Conservation (phyloP, 2,113 vertebrate genomes). For the Marmota flaviventris region DNA sequence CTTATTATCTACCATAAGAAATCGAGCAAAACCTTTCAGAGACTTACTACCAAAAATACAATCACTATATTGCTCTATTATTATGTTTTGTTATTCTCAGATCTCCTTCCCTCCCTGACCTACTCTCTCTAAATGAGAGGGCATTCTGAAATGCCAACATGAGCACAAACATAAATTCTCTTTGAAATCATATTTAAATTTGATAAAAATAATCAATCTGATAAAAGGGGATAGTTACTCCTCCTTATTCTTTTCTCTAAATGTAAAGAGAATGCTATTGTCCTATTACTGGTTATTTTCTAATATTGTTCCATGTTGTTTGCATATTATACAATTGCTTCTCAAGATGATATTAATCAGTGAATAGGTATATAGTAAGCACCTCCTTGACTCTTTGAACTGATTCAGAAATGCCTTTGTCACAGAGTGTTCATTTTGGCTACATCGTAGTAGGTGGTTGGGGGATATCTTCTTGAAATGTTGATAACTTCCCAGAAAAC, state of each 20-base stretch:
- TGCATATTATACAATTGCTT: background rate
- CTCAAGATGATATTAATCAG: background rate
- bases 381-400: background rate
- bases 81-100: background rate
- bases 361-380: background rate
- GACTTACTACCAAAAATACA: background rate
- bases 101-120: background rate
- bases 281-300: background rate
- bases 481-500: background rate
- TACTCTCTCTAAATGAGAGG: background rate
- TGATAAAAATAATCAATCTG: background rate
- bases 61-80: background rate
- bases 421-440: background rate
- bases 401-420: background rate
- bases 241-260: background rate
- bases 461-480: background rate
- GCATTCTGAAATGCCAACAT: background rate
- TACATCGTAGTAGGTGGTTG: background rate
- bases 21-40: background rate
- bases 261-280: background rate
- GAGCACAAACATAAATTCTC: background rate
- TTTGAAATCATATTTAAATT: slow-evolving; percentile 16
- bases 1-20: background rate
- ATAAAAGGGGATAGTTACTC: background rate
- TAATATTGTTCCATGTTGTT: background rate